These are phyloP conservation scores for Haliclona indistincta DNA, from an alignment of 37 sponge, comb jelly and placozoan species.

Conservation along the genomic window DNA sequence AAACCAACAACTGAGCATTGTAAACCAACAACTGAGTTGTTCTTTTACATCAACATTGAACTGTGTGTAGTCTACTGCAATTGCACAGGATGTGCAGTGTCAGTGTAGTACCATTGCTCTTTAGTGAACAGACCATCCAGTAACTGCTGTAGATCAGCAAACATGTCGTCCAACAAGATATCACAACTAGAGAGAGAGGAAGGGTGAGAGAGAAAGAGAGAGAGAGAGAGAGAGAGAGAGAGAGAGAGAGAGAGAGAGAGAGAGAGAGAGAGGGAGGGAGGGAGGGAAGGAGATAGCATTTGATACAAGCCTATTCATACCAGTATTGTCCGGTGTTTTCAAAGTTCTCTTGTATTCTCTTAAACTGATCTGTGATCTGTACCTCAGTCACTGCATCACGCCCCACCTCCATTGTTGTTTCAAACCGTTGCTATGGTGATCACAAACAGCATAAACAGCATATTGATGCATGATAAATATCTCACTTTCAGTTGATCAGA, in stretches of 20 bases:
- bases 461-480: no score
- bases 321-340: no score
- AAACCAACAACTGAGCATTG: no score
- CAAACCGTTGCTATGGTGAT: neutral
- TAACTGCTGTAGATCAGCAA: constrained; percentile 49
- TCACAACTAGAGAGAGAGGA: constrained; percentile 43
- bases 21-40: no score
- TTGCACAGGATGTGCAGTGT: no score
- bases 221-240: constrained; percentile 10
- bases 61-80: no score
- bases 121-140: constrained; percentile 47
- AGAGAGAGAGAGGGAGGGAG: no score
- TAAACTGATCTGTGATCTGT: neutral
- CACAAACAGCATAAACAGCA: neutral
- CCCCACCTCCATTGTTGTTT: neutral
- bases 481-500: constrained; percentile 59
- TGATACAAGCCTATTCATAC: no score
- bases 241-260: constrained; percentile 5
- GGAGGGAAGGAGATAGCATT: neutral
- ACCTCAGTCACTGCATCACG: neutral
- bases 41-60: constrained; percentile 3
- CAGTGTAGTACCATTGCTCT: constrained; percentile 64
- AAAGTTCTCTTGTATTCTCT: no score
- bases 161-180: constrained; percentile 39
- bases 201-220: constrained; percentile 9